Evolutionary conservation across 1,140 invertebrate species (phyloP).

Genomic region (Paramacrobiotus metropolitanus): DNA sequence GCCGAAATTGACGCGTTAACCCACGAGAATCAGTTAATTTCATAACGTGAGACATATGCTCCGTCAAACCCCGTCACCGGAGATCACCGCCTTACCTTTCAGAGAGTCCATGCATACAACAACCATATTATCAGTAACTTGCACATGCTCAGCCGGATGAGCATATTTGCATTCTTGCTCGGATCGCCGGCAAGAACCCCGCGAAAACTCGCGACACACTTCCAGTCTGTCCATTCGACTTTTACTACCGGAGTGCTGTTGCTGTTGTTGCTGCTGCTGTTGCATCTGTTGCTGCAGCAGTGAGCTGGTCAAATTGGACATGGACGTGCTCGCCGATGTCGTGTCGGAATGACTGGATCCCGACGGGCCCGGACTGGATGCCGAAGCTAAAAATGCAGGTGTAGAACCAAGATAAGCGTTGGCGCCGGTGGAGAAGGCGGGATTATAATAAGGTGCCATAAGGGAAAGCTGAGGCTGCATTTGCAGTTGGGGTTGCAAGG

Average conservation of each 20-base stretch:
- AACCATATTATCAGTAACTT: conserved; percentile 2
- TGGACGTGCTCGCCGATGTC: neutral
- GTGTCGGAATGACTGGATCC: neutral
- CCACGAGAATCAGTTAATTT: no score
- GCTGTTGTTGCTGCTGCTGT: no score
- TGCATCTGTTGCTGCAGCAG: no score
- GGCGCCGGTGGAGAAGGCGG: neutral
- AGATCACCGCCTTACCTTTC: neutral
- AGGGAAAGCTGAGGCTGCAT: neutral
- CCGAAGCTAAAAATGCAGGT: neutral
- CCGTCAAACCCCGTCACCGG: no score
- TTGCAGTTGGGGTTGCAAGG: conserved; percentile 30
- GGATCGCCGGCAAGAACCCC: conserved; percentile 81
- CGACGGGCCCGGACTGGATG: neutral
- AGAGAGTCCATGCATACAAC: conserved; percentile 1
- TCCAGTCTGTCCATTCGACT: conserved; percentile 26
- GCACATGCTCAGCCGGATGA: conserved; percentile 61
- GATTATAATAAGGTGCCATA: neutral
- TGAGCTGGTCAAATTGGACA: no score
- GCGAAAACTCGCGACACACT: conserved; percentile 95
- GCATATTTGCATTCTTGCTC: conserved; percentile 90
- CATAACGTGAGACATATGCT: no score
- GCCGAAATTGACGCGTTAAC: no score
- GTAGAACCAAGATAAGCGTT: neutral
- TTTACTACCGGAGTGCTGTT: neutral